These are phyloP conservation scores for Cerastoderma edule DNA, from an alignment of 2,888 invertebrate genomes.

Conservation along the genomic window DNA sequence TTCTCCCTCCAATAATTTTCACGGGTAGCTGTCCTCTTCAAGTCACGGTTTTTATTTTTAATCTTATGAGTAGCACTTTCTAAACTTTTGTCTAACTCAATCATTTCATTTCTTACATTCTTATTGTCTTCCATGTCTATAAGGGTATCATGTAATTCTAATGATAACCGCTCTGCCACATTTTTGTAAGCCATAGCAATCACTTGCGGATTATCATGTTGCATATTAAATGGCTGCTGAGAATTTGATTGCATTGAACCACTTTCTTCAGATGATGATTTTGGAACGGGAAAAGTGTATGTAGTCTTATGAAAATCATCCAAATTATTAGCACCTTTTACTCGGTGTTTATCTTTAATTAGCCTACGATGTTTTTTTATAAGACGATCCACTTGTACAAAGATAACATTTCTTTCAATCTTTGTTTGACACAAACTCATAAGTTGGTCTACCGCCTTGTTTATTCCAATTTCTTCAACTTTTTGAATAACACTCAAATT, in stretches of 20 bases:
- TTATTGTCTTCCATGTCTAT: too few species aligned
- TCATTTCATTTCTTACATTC: too few species aligned
- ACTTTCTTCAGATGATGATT: too few species aligned
- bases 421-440: neutral
- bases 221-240: too few species aligned
- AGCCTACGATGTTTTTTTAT: neutral
- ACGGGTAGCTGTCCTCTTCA: slow-evolving; percentile 22
- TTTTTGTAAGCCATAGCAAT: too few species aligned
- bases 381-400: neutral
- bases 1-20: slow-evolving; percentile 27
- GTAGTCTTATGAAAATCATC: slow-evolving; percentile 1
- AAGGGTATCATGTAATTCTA: too few species aligned
- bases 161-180: too few species aligned
- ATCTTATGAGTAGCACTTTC: neutral
- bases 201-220: too few species aligned
- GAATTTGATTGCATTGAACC: too few species aligned
- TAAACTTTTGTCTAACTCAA: neutral
- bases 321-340: neutral
- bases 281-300: too few species aligned
- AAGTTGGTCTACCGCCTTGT: neutral
- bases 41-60: neutral
- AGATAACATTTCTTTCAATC: neutral
- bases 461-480: neutral
- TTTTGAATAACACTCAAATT: neutral
- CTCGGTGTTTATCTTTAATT: neutral